phyloP scores from a whole-genome alignment of 1,140 invertebrate genomes.

The Rhizoglyphus robini region DNA sequence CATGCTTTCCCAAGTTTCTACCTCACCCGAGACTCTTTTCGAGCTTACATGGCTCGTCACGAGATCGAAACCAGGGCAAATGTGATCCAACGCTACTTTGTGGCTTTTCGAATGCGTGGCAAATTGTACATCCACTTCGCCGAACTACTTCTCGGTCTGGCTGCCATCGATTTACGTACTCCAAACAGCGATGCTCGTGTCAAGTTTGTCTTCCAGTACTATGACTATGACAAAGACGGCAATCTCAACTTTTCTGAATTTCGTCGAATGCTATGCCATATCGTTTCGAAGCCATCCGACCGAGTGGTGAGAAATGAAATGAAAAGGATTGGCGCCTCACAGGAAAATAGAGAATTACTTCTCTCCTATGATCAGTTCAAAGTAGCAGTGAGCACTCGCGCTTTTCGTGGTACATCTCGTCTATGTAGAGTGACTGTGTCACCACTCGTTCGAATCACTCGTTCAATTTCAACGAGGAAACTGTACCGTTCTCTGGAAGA shows the following conservation, averaged over 20 bases:
- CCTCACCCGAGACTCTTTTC: constrained; percentile 12
- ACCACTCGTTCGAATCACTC: not conserved
- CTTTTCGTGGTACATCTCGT: not conserved
- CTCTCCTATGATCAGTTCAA: not conserved
- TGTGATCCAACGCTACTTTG: constrained; percentile 4
- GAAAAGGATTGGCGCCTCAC: not conserved
- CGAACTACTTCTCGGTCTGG: constrained; percentile 40
- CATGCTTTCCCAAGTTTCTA: constrained; percentile 22
- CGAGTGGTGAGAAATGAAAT: not conserved
- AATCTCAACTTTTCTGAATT: not conserved
- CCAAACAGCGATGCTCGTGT: constrained; percentile 39
- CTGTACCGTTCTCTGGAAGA: not conserved
- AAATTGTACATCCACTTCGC: constrained; percentile 31
- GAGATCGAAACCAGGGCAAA: constrained; percentile 4
- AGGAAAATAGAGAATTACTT: not conserved
- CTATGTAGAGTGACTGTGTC: not conserved
- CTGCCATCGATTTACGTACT: constrained; percentile 40
- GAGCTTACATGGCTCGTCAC: constrained; percentile 12
- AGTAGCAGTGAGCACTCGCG: not conserved
- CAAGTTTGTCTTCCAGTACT: constrained; percentile 42
- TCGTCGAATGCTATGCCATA: not conserved
- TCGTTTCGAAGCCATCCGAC: not conserved
- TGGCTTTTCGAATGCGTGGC: constrained; percentile 10
- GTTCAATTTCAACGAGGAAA: not conserved
- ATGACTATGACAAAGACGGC: not conserved